Evolutionary conservation across 2,888 invertebrate species (phyloP), one percentile per base, ranked within the genome.

Genomic region (Merodon equestris): DNA sequence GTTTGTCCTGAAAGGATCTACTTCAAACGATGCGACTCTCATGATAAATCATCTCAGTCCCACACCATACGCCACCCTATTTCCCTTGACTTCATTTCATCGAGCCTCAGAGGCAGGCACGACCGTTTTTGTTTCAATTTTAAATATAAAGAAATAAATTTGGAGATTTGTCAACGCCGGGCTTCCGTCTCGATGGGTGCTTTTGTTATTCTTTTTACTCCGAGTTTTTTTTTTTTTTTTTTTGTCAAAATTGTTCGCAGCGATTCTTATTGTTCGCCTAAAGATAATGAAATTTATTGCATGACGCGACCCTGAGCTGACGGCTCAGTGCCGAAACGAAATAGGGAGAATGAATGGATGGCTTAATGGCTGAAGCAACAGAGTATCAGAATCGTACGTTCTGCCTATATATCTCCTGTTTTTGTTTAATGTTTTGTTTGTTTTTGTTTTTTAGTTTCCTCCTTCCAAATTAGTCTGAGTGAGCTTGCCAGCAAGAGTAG

Each of bases 61-160:
- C 48, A 36, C 57, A 40, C 50, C 17, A 54, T 38, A 53, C 15
- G 9, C 38, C 44, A 57, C 36, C 12, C 53, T 47, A 9, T 54
- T 9, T 44, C 51, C 58, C 60, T 66, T 38, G 48, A 51, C 42
- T 61, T 27, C 19, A 50, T 48, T 38, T 60, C n/a, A n/a, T n/a
- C n/a, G n/a, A n/a, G 34, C 40, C 15, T 40, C 10, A n/a, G n/a
- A n/a, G n/a, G n/a, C 47, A 27, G 10, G 1, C 54, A 5, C 53
- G 60, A 70, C 15, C 36, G 58, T 67, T 77, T 72, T 77, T 77
- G 77, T 77, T 77, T 77, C 72, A 77, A 73, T 73, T 72, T 77
- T 63, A 77, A 77, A 77, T 73, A 67, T 73, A 57, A 77, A 77
- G 67, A 68, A 77, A 77, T 77, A 77, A 77, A 77, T 77, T 77